These are phyloP conservation scores for Anodontia alba DNA, from an alignment of 2,888 invertebrate genomes.

Conservation along the genomic window DNA sequence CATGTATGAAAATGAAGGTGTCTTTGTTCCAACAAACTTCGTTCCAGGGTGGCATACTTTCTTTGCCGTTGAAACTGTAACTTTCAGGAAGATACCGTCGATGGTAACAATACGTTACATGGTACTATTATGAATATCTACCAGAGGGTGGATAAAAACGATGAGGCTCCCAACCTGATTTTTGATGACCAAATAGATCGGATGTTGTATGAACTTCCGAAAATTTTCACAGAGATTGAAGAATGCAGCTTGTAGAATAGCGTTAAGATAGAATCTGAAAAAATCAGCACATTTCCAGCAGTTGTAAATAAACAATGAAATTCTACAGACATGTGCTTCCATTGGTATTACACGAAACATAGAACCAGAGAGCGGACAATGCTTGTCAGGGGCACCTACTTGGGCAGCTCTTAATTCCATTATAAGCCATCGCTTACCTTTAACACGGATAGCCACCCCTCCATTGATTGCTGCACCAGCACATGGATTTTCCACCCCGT, in stretches of 20 bases:
- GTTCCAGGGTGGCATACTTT: background rate
- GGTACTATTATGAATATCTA: background rate
- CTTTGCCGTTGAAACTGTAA: background rate
- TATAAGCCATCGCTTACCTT: background rate
- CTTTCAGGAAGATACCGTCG: background rate
- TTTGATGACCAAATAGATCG: too few species aligned
- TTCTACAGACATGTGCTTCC: background rate
- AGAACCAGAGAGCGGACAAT: background rate
- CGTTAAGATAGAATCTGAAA: too few species aligned
- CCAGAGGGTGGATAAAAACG: too few species aligned
- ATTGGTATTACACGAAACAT: background rate
- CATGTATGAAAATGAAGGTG: background rate
- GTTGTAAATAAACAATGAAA: background rate
- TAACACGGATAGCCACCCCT: background rate
- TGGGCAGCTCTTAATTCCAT: constrained; percentile 17
- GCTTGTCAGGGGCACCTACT: background rate
- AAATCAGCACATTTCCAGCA: background rate
- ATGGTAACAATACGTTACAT: background rate
- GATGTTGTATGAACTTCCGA: too few species aligned
- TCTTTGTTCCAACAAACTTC: background rate
- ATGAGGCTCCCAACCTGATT: too few species aligned
- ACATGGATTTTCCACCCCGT: constrained; percentile 16
- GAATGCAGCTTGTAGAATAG: too few species aligned
- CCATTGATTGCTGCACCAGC: constrained; percentile 14
- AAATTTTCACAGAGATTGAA: too few species aligned